Percentiles rank a stretch among this genome's conserved stretches.
Evolutionary conservation across 2,113 vertebrate genomes (phyloP).

Genomic region (Chaetodon auriga): DNA sequence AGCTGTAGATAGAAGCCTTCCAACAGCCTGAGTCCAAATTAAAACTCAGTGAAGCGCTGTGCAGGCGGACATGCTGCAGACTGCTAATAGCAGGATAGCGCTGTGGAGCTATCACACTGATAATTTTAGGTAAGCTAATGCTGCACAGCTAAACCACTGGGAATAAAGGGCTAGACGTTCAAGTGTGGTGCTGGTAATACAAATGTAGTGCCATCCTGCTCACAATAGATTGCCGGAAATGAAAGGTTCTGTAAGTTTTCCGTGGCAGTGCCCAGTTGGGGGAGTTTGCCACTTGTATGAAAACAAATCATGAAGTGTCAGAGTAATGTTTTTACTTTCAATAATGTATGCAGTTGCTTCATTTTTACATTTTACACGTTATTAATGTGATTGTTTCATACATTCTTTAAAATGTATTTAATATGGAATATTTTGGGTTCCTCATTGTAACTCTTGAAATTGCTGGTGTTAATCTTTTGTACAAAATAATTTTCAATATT

Average conservation of each 20-base stretch:
- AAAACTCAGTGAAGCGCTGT: slow-evolving; percentile 26
- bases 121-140: neutral
- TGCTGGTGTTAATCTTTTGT: no score
- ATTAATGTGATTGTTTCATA: no score
- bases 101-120: neutral
- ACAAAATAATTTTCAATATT: no score
- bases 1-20: slow-evolving; percentile 23
- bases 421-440: no score
- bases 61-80: slow-evolving; percentile 8
- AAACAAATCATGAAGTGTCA: no score
- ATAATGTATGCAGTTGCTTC: no score
- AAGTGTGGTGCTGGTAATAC: neutral
- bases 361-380: no score
- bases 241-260: neutral
- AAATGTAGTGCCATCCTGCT: neutral
- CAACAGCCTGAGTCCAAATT: slow-evolving; percentile 15
- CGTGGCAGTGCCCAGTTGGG: neutral
- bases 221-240: neutral
- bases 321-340: no score
- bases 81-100: slow-evolving; percentile 18
- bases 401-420: no score
- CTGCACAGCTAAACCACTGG: neutral
- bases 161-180: neutral
- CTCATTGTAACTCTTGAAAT: no score
- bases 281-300: neutral